Conservation (phyloP, 2,113 vertebrate species). For the Oceanodroma tethys region DNA sequence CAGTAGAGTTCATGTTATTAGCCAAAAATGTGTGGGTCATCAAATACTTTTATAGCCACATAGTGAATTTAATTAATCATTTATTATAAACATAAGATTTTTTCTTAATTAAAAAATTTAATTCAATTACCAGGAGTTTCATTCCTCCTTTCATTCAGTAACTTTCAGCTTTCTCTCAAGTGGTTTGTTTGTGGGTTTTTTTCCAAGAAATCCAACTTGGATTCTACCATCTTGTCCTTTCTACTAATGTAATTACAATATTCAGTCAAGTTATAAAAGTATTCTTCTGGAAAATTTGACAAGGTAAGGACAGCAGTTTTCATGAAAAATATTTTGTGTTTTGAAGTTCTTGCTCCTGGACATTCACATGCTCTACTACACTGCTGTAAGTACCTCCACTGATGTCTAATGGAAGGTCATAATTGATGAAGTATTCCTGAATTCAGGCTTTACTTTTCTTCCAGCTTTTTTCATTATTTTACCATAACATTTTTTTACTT, state of each 20-base stretch:
- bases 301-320: not conserved
- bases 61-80: slow-evolving; percentile 60
- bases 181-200: not conserved
- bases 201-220: not conserved
- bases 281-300: not conserved
- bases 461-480: not conserved
- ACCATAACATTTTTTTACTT: not conserved
- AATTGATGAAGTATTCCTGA: not conserved
- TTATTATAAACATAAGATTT: slow-evolving; percentile 43
- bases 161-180: not conserved
- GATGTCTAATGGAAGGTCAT: not conserved
- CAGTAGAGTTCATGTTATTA: slow-evolving; percentile 36
- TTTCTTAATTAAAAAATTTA: slow-evolving; percentile 52
- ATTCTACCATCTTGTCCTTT: not conserved
- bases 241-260: not conserved
- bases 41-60: slow-evolving; percentile 48
- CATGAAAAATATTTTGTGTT: not conserved
- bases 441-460: not conserved
- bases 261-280: not conserved
- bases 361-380: not conserved
- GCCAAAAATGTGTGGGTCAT: slow-evolving; percentile 32
- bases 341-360: not conserved
- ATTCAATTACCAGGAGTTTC: slow-evolving; percentile 8
- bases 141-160: not conserved
- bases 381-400: not conserved